Evolutionary conservation across 1,140 invertebrate genomes (phyloP), one percentile per base, ranked within the genome.

Genomic region (Micrasema minimum): DNA sequence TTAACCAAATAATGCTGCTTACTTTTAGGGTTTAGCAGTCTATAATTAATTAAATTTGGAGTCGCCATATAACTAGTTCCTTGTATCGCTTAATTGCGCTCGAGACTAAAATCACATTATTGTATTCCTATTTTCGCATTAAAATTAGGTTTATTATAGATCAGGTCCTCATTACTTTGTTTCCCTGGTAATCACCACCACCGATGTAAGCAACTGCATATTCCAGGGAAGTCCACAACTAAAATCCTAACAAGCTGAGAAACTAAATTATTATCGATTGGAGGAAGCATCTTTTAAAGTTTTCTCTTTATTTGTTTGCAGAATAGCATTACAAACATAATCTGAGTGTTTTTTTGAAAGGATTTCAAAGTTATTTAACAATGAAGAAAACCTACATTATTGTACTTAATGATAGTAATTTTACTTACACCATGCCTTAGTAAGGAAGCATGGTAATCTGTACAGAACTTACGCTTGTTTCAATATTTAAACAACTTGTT

Each of bases 61-160:
- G 41, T 53, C 23, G 35, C 55, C 55, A 59, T 59, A 59, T 14
- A 16, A n/a, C 9, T 41, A 59, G 55, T 59, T 59, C 31, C 55
- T 59, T n/a, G 6, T 59, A n/a, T 53, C 26, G 26, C 7, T 31
- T 31, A 31, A 2, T 31, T 4, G 26, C 26, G 26, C 26, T 31
- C 7, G 26, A 31, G 26, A 31, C 26, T 7, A n/a, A n/a, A n/a
- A n/a, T n/a, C n/a, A n/a, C n/a, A n/a, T n/a, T n/a, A n/a, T n/a
- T n/a, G n/a, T n/a, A n/a, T n/a, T n/a, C n/a, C n/a, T n/a, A n/a
- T n/a, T n/a, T n/a, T n/a, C n/a, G n/a, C n/a, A n/a, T n/a, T n/a
- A n/a, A n/a, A n/a, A n/a, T n/a, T n/a, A n/a, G n/a, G n/a, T n/a
- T n/a, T n/a, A n/a, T n/a, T n/a, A n/a, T n/a, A n/a, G n/a, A n/a